Conservation (phyloP, 2,888 invertebrate species). For the Drosophila pegasa region DNA sequence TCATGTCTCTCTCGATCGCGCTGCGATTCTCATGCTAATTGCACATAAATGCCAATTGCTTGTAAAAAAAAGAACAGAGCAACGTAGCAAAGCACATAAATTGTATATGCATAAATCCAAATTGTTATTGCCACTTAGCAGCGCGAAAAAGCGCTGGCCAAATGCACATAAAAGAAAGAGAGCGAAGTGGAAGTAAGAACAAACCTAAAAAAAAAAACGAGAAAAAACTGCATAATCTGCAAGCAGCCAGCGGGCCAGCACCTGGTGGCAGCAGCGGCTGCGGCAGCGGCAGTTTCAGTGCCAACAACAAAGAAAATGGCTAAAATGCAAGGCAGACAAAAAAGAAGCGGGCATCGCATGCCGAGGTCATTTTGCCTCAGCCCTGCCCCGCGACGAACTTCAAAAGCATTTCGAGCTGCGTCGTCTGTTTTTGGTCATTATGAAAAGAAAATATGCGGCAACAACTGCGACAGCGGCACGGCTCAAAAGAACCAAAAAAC, state of each 20-base stretch:
- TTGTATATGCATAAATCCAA: slow-evolving; percentile 64
- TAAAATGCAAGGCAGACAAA: slow-evolving; percentile 50
- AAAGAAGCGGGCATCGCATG: slow-evolving; percentile 41
- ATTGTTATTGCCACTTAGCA: slow-evolving; percentile 73
- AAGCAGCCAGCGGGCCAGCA: slow-evolving; percentile 30
- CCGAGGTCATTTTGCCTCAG: slow-evolving; percentile 61
- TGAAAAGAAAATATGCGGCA: slow-evolving; percentile 69
- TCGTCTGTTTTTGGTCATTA: slow-evolving; percentile 76
- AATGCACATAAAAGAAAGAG: slow-evolving; percentile 12
- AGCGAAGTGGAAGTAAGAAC: slow-evolving; percentile 5
- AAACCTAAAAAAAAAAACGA: too few species aligned
- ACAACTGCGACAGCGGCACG: slow-evolving; percentile 21
- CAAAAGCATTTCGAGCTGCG: slow-evolving; percentile 70
- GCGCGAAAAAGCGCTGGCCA: slow-evolving; percentile 29
- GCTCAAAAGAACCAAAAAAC: slow-evolving; percentile 28
- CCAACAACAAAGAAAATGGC: slow-evolving; percentile 34
- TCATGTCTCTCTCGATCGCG: slow-evolving; percentile 35
- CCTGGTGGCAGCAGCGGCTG: slow-evolving; percentile 39
- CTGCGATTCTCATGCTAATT: slow-evolving; percentile 51
- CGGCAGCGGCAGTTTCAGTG: slow-evolving; percentile 21
- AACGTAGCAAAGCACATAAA: too few species aligned
- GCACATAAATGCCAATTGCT: slow-evolving; percentile 50
- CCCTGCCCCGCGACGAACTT: slow-evolving; percentile 58
- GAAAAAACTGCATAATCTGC: slow-evolving; percentile 49
- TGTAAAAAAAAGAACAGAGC: too few species aligned